Evolutionary conservation across 2,888 invertebrate genomes (phyloP).

Genomic region (Dysmachus trigonus): DNA sequence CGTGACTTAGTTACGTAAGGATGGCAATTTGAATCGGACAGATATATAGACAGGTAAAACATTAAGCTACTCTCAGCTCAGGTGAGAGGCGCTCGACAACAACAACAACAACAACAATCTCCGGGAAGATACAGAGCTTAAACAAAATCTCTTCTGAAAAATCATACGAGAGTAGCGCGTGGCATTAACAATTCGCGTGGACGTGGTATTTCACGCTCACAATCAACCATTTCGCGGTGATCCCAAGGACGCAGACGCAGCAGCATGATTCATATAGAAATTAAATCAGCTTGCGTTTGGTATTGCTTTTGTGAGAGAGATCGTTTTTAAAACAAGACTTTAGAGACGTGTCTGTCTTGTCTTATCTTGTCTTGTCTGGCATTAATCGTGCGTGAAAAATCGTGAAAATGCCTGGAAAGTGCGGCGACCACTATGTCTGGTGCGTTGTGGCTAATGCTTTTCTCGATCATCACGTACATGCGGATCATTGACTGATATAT

Average conservation of each 20-base stretch:
- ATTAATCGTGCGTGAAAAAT: slow-evolving; percentile 9
- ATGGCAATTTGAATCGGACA: neutral
- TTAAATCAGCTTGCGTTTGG: neutral
- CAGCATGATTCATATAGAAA: slow-evolving; percentile 4
- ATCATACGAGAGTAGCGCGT: neutral
- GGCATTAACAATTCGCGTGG: neutral
- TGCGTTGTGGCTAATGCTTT: no score
- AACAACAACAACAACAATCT: no score
- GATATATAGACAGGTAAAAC: no score
- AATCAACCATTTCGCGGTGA: neutral
- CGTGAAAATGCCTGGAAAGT: neutral
- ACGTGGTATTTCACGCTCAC: neutral
- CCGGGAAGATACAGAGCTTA: neutral
- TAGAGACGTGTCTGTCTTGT: no score
- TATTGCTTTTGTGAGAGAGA: neutral
- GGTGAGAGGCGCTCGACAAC: slow-evolving; percentile 7
- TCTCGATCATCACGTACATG: neutral
- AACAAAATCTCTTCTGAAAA: neutral
- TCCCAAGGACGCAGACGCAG: slow-evolving; percentile 12
- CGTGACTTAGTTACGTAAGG: neutral
- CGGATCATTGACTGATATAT: neutral
- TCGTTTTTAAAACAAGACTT: neutral
- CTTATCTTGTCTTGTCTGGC: neutral
- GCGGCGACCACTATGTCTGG: neutral
- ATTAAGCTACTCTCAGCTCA: neutral